Percentiles rank a stretch among this genome's conserved stretches.
Conservation (phyloP, 2,113 vertebrate species). For the Elachura formosa region DNA sequence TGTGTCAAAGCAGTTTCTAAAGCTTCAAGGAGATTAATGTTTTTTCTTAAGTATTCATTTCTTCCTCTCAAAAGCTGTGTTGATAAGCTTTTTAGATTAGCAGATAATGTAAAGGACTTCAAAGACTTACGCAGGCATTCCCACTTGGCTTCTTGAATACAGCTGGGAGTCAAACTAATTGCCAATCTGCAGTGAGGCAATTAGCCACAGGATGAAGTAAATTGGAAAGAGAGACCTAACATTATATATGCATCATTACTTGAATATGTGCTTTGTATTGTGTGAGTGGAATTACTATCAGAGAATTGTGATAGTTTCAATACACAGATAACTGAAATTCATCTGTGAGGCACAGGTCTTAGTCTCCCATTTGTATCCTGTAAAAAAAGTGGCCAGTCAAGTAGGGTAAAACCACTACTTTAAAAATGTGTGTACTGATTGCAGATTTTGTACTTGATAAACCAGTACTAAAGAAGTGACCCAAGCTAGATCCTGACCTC, state of each 20-base stretch:
- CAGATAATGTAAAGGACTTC: slow-evolving; percentile 38
- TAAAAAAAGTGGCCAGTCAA: not conserved
- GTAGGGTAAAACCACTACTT: not conserved
- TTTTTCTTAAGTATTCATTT: slow-evolving; percentile 23
- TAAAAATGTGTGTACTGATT: accelerated
- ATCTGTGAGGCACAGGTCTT: not conserved
- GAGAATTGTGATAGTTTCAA: not conserved
- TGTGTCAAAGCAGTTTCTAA: not conserved
- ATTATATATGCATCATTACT: slow-evolving; percentile 1
- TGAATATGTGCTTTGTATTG: not conserved
- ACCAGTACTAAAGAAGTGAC: not conserved
- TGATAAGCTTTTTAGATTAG: slow-evolving; percentile 35
- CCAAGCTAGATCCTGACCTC: not conserved
- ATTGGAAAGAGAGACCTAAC: not conserved
- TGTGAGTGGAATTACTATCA: not conserved
- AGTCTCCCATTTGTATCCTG: not conserved
- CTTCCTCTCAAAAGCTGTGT: not conserved
- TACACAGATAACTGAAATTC: not conserved
- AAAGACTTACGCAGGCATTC: slow-evolving; percentile 10
- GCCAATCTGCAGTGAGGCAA: not conserved
- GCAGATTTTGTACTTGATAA: not conserved
- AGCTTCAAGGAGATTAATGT: not conserved
- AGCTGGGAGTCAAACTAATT: slow-evolving; percentile 33
- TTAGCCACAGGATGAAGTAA: slow-evolving; percentile 20
- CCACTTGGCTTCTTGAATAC: not conserved